A percentile compares a stretch with the other conserved stretches of the same genome.
Conservation (phyloP, 2,113 vertebrate species). For the Scytalopus superciliaris region DNA sequence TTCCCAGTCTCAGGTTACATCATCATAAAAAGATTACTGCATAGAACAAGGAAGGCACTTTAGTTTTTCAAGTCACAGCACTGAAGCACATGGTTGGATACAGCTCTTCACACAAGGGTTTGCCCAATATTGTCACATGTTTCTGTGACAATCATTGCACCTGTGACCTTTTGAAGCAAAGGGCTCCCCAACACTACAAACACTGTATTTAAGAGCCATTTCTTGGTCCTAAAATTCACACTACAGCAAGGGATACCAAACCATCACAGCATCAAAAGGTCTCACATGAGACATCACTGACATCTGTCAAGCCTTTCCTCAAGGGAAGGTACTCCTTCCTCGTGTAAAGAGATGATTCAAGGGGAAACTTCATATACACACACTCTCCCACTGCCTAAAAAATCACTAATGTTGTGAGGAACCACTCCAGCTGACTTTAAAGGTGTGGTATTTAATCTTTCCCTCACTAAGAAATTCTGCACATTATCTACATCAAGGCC, state of each 20-base stretch:
- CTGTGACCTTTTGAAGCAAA: neutral
- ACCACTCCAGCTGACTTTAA: neutral
- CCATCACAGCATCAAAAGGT: neutral
- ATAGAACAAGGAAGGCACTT: neutral
- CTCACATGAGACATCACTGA: neutral
- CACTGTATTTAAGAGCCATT: rapidly evolving
- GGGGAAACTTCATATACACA: neutral
- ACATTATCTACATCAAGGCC: neutral
- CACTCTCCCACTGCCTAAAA: neutral
- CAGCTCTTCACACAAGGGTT: neutral
- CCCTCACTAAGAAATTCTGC: neutral
- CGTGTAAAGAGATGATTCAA: neutral
- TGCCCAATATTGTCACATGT: neutral
- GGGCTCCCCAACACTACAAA: neutral
- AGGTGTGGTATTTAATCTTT: neutral
- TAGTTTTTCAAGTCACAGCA: neutral
- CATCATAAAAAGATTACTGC: neutral
- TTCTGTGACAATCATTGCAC: neutral
- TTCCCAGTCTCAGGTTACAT: neutral
- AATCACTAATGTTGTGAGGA: neutral
- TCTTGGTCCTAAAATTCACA: neutral
- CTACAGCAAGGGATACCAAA: neutral
- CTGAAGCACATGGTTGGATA: neutral
- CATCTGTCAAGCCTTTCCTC: neutral
- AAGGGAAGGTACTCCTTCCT: neutral